Evolutionary conservation across 2,113 vertebrate species (phyloP).

Genomic region (Myiozetetes cayanensis): DNA sequence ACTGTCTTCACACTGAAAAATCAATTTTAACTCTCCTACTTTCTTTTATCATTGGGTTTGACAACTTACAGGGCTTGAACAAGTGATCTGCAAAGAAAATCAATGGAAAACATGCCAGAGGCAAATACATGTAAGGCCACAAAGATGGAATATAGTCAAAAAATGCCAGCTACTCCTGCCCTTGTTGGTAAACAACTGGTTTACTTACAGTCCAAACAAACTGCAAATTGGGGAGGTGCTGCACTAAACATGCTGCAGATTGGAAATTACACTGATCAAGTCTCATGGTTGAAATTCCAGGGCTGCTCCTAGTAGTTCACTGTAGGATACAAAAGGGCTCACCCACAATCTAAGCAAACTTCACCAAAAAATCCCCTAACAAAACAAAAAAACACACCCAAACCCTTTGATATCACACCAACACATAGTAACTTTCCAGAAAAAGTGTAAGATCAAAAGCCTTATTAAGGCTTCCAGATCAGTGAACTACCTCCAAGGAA

Average conservation of each 20-base stretch:
- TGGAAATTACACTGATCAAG: constrained; percentile 48
- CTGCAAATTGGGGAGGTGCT: not conserved
- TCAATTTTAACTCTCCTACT: not conserved
- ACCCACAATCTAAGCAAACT: not conserved
- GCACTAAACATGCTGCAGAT: not conserved
- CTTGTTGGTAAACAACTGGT: not conserved
- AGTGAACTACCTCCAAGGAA: not conserved
- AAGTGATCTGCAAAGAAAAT: not conserved
- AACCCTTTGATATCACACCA: not conserved
- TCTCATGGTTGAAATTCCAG: not conserved
- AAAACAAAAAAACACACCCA: not conserved
- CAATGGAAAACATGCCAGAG: not conserved
- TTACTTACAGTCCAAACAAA: not conserved
- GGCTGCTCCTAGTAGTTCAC: not conserved
- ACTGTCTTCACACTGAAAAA: not conserved
- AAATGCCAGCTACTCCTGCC: not conserved
- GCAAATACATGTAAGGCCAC: not conserved
- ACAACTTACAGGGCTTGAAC: not conserved
- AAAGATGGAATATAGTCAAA: not conserved
- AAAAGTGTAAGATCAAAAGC: not conserved
- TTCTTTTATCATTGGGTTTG: not conserved
- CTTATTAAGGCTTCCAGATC: not conserved
- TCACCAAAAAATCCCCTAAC: not conserved
- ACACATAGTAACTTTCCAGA: not conserved
- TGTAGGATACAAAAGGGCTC: not conserved